These are phyloP conservation scores for Notolabrus celidotus DNA, from an alignment of 2,797 vertebrate genomes.

Conservation along the genomic window DNA sequence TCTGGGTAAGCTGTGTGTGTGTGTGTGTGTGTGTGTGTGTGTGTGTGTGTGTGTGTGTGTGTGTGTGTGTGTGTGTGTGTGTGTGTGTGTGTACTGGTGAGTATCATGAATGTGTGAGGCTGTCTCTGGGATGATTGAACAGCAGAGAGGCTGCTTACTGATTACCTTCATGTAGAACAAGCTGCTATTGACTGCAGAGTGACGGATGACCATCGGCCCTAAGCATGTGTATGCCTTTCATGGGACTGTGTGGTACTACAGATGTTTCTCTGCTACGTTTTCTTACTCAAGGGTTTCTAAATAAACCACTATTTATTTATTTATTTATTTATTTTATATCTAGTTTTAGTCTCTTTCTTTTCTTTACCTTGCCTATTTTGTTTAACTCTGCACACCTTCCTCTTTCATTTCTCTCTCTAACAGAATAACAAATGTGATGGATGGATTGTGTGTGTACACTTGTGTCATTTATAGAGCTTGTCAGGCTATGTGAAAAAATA, in stretches of 20 bases:
- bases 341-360: not conserved
- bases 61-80: slow-evolving; percentile 10
- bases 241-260: slow-evolving; percentile 38
- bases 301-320: slow-evolving; percentile 11
- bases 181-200: slow-evolving; percentile 94
- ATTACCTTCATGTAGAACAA: slow-evolving; percentile 98
- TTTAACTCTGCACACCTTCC: not conserved
- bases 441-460: slow-evolving; percentile 35
- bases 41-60: slow-evolving; percentile 27
- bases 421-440: slow-evolving; percentile 39
- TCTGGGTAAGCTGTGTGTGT: slow-evolving; percentile 18
- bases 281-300: slow-evolving; percentile 1
- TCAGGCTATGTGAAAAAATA: slow-evolving; percentile 16
- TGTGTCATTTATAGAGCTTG: slow-evolving; percentile 27
- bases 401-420: slow-evolving; percentile 5
- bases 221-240: slow-evolving; percentile 62
- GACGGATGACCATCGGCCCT: slow-evolving; percentile 87
- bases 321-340: not conserved
- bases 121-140: slow-evolving; percentile 89
- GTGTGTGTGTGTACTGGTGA: slow-evolving; percentile 65
- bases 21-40: slow-evolving; percentile 28
- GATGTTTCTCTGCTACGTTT: slow-evolving; percentile 17
- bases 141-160: slow-evolving; percentile 91
- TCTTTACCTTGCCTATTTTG: not conserved
- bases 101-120: slow-evolving; percentile 77